These are phyloP conservation scores for Cheilinus undulatus DNA, from an alignment of 2,113 vertebrate genomes.

Conservation along the genomic window DNA sequence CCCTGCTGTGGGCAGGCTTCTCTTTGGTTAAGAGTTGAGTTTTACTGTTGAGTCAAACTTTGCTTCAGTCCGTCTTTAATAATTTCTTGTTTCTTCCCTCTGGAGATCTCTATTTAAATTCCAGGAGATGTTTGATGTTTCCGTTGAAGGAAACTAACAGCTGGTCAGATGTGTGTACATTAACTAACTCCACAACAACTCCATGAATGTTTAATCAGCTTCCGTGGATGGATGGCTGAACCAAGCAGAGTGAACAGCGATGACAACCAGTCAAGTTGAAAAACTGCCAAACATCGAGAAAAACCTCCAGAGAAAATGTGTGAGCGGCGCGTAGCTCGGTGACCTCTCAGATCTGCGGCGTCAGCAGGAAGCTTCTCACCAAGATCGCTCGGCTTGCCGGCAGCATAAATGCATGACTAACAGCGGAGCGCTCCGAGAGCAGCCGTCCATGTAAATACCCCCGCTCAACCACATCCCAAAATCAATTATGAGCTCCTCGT, in stretches of 20 bases:
- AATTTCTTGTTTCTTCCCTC: not conserved
- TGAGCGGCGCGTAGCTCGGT: constrained; percentile 16
- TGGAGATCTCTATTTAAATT: not conserved
- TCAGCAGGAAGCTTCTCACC: constrained; percentile 23
- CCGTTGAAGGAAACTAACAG: not conserved
- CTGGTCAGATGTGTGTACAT: too few relatives aligned
- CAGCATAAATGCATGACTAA: constrained; percentile 49
- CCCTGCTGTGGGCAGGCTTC: too few relatives aligned
- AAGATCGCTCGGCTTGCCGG: constrained; percentile 1
- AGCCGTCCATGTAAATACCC: constrained; percentile 26
- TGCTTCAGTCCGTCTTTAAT: not conserved
- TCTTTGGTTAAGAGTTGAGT: too few relatives aligned
- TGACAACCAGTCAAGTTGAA: constrained; percentile 40
- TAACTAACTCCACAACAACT: not conserved
- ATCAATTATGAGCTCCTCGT: constrained; percentile 49
- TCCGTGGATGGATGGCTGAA: constrained; percentile 17
- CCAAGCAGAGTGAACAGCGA: not conserved
- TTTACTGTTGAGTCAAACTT: not conserved
- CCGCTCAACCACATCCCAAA: constrained; percentile 15
- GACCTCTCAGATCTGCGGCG: constrained; percentile 23
- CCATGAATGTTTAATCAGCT: not conserved
- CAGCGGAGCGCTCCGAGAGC: constrained; percentile 12
- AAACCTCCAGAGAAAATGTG: constrained; percentile 30
- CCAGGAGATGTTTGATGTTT: not conserved
- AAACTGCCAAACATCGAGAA: constrained; percentile 38